phyloP scores from a whole-genome alignment of 2,797 vertebrate species.

The Labeo calbasu region DNA sequence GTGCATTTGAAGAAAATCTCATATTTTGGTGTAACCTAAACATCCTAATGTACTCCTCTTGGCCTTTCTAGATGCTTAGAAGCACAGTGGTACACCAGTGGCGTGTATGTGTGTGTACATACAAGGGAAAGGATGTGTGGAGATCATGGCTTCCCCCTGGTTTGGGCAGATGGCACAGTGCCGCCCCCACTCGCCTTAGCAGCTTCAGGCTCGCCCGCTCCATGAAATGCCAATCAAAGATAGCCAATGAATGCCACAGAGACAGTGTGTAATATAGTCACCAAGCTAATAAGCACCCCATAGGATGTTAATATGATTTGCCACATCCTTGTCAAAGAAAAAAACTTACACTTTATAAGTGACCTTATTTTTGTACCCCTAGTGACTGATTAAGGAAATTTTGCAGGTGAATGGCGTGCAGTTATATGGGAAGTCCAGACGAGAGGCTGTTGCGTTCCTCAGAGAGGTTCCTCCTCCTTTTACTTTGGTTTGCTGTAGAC shows the following conservation, averaged over 20 bases:
- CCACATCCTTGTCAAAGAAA: not conserved
- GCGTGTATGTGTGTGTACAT: conserved; percentile 39
- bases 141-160: conserved; percentile 36
- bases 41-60: conserved; percentile 33
- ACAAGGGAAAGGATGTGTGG: conserved; percentile 26
- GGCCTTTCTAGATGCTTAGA: conserved; percentile 15
- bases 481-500: conserved; percentile 91
- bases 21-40: conserved; percentile 23
- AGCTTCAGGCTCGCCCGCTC: conserved; percentile 24
- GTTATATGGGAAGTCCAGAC: conserved; percentile 87
- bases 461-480: conserved; percentile 93
- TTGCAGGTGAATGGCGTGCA: conserved; percentile 89
- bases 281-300: conserved; percentile 7
- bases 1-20: conserved; percentile 17
- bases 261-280: conserved; percentile 30
- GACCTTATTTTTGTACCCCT: not conserved
- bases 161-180: conserved; percentile 59
- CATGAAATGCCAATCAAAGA: conserved; percentile 51
- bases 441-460: conserved; percentile 90
- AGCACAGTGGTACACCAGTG: conserved; percentile 31
- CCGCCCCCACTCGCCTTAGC: conserved; percentile 46
- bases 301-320: conserved; percentile 11
- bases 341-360: not conserved
- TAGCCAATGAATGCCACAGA: conserved; percentile 18
- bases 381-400: not conserved